These are phyloP conservation scores for Bambusicola thoracicus DNA, from an alignment of 2,113 vertebrate genomes.

Conservation along the genomic window DNA sequence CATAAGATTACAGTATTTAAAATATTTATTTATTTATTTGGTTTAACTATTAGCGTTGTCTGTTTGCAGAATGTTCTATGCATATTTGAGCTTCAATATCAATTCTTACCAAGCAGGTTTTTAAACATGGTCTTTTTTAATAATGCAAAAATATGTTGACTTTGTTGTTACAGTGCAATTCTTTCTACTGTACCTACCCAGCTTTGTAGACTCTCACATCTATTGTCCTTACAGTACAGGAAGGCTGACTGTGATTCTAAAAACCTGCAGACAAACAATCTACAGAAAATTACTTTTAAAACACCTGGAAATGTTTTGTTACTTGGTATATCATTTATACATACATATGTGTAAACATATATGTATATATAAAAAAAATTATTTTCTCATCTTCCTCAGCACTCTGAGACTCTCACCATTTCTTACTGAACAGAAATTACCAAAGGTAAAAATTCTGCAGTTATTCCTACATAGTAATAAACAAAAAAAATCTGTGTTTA, in stretches of 20 bases:
- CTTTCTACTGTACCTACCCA: not conserved
- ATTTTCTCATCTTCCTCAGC: not conserved
- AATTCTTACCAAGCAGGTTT: not conserved
- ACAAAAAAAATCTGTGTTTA: not conserved
- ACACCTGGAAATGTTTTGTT: not conserved
- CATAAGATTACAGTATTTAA: not conserved
- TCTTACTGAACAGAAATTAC: not conserved
- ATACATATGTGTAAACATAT: not conserved
- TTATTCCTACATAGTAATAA: not conserved
- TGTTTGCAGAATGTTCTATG: not conserved
- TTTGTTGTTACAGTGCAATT: not conserved
- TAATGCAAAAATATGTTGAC: not conserved
- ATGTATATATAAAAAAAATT: not conserved
- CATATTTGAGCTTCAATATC: not conserved
- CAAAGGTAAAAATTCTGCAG: not conserved
- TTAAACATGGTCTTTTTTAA: not conserved
- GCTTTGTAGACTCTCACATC: not conserved
- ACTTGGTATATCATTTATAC: not conserved
- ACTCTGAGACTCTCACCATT: not conserved
- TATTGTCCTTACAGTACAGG: not conserved
- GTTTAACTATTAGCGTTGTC: not conserved
- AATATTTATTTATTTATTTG: not conserved
- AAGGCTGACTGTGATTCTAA: not conserved
- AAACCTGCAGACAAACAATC: not conserved
- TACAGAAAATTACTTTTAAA: fast-evolving